phyloP scores from a whole-genome alignment of 2,888 invertebrate genomes.

The Nephrotoma appendiculata region DNA sequence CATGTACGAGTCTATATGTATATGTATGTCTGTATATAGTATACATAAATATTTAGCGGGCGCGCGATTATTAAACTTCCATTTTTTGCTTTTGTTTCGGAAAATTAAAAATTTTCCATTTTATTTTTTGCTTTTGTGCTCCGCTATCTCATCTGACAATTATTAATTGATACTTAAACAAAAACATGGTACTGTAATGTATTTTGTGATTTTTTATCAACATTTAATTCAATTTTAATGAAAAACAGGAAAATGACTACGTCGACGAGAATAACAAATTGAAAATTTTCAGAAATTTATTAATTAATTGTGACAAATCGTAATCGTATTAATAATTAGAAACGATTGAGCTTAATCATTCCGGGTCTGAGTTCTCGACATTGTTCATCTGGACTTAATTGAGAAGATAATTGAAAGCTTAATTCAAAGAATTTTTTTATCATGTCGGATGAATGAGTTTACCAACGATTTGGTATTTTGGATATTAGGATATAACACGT shows the following conservation, averaged over 20 bases:
- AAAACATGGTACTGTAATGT: not conserved
- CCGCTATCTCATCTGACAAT: not conserved
- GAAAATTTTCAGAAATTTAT: not conserved
- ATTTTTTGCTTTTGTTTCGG: not conserved
- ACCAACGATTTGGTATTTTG: no score
- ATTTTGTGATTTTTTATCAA: not conserved
- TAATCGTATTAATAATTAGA: not conserved
- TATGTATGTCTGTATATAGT: not conserved
- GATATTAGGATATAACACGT: no score
- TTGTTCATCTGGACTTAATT: not conserved
- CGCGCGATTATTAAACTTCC: not conserved
- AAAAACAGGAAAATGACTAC: not conserved
- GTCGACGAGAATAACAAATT: not conserved
- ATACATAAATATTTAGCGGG: not conserved
- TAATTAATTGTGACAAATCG: not conserved
- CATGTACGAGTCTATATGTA: not conserved
- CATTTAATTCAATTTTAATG: not conserved
- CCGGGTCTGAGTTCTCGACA: not conserved
- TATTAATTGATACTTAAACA: not conserved
- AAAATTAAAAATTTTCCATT: not conserved
- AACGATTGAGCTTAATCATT: not conserved
- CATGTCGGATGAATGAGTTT: no score
- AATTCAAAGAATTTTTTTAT: not conserved
- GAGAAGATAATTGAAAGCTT: not conserved
- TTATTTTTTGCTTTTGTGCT: not conserved